Conservation (phyloP, 2,888 invertebrate genomes). For the Odontocerum albicorne region DNA sequence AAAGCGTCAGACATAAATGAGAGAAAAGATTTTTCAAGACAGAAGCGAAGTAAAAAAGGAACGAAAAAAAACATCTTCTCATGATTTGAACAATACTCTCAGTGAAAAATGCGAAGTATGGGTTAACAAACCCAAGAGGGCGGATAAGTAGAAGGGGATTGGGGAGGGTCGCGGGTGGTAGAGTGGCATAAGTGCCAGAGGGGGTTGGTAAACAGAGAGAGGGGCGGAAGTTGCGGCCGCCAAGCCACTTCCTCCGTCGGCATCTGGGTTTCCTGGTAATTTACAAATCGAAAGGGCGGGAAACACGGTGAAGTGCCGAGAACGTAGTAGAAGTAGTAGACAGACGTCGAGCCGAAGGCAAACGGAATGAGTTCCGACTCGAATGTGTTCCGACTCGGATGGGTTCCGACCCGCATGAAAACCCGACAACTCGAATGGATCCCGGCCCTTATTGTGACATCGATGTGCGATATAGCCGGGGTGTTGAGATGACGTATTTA, state of each 20-base stretch:
- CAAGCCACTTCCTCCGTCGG: slow-evolving; percentile 8
- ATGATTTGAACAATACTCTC: too few relatives aligned
- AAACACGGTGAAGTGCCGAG: slow-evolving; percentile 13
- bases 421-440: neutral
- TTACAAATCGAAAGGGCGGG: slow-evolving; percentile 21
- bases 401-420: neutral
- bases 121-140: neutral
- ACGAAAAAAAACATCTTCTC: too few relatives aligned
- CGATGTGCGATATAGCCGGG: neutral
- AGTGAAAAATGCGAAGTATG: too few relatives aligned
- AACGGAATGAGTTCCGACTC: too few relatives aligned
- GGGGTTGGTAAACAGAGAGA: too few relatives aligned
- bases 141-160: neutral
- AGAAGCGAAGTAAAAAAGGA: too few relatives aligned
- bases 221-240: slow-evolving; percentile 14
- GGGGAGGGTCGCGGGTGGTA: neutral
- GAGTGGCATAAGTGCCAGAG: neutral
- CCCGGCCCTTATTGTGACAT: neutral
- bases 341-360: too few relatives aligned
- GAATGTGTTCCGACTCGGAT: too few relatives aligned
- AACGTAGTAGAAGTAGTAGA: too few relatives aligned
- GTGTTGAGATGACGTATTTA: neutral
- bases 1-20: too few relatives aligned
- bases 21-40: too few relatives aligned
- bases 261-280: slow-evolving; percentile 16